phyloP scores from a whole-genome alignment of 2,888 invertebrate species.

The Scaptomyza polygonia region DNA sequence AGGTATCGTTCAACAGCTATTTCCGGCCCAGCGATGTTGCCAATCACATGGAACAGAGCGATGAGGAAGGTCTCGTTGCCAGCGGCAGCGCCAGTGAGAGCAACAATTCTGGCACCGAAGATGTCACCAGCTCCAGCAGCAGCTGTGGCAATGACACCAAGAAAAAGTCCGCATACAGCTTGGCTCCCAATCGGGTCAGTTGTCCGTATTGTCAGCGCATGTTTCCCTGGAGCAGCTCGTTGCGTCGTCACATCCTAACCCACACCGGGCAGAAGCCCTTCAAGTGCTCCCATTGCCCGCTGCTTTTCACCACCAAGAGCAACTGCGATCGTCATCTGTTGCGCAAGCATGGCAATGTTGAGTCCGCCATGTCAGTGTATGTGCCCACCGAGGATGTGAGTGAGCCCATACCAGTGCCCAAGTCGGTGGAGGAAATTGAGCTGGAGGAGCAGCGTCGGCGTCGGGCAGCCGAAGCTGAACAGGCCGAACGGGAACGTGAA shows the following conservation, averaged over 20 bases:
- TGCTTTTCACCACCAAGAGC: conserved; percentile 98
- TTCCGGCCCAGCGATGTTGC: conserved; percentile 85
- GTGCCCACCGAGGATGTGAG: conserved; percentile 85
- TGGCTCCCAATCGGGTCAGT: conserved; percentile 96
- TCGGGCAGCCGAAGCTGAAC: conserved; percentile 66
- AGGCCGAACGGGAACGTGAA: conserved; percentile 53
- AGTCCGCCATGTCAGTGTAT: conserved; percentile 84
- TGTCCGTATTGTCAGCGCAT: conserved; percentile 97
- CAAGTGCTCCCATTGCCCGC: conserved; percentile 96
- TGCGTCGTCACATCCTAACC: conserved; percentile 95
- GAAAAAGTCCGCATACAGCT: conserved; percentile 97
- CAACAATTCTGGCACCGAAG: conserved; percentile 93
- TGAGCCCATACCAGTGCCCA: conserved; percentile 83
- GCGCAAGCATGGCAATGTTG: conserved; percentile 91
- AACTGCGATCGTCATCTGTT: conserved; percentile 97
- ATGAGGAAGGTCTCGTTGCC: conserved; percentile 92
- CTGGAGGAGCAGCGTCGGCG: conserved; percentile 81
- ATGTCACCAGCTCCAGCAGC: conserved; percentile 82
- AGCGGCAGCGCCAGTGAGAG: conserved; percentile 92
- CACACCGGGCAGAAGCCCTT: conserved; percentile 99
- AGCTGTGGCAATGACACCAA: conserved; percentile 85
- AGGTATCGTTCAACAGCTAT: conserved; percentile 87
- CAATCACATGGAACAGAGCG: conserved; percentile 85
- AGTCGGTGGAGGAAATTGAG: conserved; percentile 83
- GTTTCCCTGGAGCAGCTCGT: conserved; percentile 98